Conservation (phyloP, 2,888 invertebrate species). For the Caenorhabditis parvicauda region DNA sequence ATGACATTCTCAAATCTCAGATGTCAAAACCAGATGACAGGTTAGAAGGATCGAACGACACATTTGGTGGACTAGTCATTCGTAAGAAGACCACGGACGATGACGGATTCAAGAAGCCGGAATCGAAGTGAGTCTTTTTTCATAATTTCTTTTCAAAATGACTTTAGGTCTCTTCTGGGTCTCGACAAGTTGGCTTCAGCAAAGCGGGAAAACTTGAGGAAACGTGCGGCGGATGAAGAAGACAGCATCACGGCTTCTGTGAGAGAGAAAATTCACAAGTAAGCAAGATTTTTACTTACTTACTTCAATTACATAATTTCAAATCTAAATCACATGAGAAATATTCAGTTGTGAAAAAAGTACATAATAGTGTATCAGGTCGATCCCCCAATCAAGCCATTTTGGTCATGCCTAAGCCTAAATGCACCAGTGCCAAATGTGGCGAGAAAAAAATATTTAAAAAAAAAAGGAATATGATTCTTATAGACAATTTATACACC, state of each 20-base stretch:
- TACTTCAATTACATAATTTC: not conserved
- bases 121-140: conserved; percentile 11
- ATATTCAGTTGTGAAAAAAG: not conserved
- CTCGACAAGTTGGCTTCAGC: conserved; percentile 65
- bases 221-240: conserved; percentile 36
- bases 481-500: too few species aligned
- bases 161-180: conserved; percentile 63
- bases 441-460: too few species aligned
- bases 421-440: too few species aligned
- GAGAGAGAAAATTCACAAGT: conserved; percentile 44
- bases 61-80: conserved; percentile 35
- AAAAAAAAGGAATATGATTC: too few species aligned
- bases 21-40: conserved; percentile 46
- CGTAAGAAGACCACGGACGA: conserved; percentile 21
- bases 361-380: too few species aligned
- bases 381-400: too few species aligned
- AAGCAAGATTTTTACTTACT: too few species aligned
- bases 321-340: not conserved
- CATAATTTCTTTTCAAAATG: not conserved
- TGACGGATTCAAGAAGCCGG: not conserved
- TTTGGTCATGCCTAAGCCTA: too few species aligned
- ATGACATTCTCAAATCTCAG: too few species aligned
- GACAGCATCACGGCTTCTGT: conserved; percentile 47
- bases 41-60: conserved; percentile 32
- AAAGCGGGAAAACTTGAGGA: conserved; percentile 53